Evolutionary conservation across 2,888 invertebrate genomes (phyloP).

Genomic region (Scaptomyza parva): DNA sequence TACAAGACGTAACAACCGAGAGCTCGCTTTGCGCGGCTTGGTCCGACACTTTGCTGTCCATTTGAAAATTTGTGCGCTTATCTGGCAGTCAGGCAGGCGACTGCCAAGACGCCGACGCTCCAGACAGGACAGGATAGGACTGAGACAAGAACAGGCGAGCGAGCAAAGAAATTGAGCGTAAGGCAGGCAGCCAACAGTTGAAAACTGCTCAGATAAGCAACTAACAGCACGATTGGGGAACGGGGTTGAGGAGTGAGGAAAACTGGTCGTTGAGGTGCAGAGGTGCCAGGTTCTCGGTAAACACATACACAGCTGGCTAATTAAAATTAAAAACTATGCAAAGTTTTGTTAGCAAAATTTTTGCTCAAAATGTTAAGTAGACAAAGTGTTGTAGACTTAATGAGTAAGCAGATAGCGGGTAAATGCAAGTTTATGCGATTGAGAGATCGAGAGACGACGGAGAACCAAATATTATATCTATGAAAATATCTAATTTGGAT

Average conservation of each 20-base stretch:
- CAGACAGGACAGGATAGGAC: constrained; percentile 40
- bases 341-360: constrained; percentile 56
- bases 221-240: constrained; percentile 6
- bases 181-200: constrained; percentile 74
- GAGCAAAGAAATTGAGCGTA: constrained; percentile 76
- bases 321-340: constrained; percentile 72
- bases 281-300: background rate
- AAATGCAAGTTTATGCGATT: constrained; percentile 15
- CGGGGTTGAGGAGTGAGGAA: background rate
- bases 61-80: constrained; percentile 79
- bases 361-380: constrained; percentile 67
- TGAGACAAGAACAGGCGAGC: constrained; percentile 19
- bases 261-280: constrained; percentile 1
- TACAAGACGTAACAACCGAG: constrained; percentile 44
- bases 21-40: constrained; percentile 12
- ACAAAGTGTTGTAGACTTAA: constrained; percentile 69
- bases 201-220: constrained; percentile 59
- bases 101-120: constrained; percentile 55
- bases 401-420: constrained; percentile 46
- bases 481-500: too few species aligned
- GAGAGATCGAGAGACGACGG: constrained; percentile 6
- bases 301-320: constrained; percentile 62
- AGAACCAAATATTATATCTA: background rate
- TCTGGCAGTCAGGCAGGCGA: constrained; percentile 66
- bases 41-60: constrained; percentile 75